Evolutionary conservation across 2,797 vertebrate genomes (phyloP), one percentile per base, ranked within the genome.

Genomic region (Lepilemur septentrionalis): DNA sequence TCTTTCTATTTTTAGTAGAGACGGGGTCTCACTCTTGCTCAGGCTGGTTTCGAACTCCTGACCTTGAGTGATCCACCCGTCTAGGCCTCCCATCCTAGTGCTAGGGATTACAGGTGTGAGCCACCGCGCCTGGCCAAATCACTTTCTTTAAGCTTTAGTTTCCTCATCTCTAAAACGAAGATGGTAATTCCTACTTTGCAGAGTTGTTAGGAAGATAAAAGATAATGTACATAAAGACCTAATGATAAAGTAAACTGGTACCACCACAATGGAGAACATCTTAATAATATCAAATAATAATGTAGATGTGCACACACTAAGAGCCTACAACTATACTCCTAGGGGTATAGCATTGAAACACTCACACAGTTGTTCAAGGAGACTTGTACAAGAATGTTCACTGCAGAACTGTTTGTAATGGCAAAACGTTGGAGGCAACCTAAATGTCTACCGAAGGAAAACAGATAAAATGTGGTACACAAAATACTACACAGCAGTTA

Each of bases 131-230:
- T n/a, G n/a, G n/a, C n/a, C n/a, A n/a, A n/a, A n/a, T n/a, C n/a
- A n/a, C n/a, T 85, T 78, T 59, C 69, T 46, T 81, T 70, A 32
- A 63, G 32, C 12, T 85, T 70, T 78, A 35, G 20, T 75, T 92
- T 87, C 4, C 30, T 55, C 59, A 65, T 78, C 90, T 95, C 92
- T 85, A 52, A 85, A 84, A 84, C 30, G 43, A 83, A 55, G 32
- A 78, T 1, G 67, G 63, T 61, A 59, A 92, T 59, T 79, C n/a
- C 84, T 87, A 72, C 6, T 52, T 41, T 70, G 48, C 41, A 80
- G 79, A 93, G 52, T 59, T 81, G 28, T 65, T 86, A 92, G 73
- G 82, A 52, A 92, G 92, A 87, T 50, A 55, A 38, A 89, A 83
- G 35, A 61, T 5, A 94, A 90, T 2, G 3, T 55, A 55, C 14